These are phyloP conservation scores for Platalea minor DNA, from an alignment of 2,797 vertebrate genomes.

Conservation along the genomic window DNA sequence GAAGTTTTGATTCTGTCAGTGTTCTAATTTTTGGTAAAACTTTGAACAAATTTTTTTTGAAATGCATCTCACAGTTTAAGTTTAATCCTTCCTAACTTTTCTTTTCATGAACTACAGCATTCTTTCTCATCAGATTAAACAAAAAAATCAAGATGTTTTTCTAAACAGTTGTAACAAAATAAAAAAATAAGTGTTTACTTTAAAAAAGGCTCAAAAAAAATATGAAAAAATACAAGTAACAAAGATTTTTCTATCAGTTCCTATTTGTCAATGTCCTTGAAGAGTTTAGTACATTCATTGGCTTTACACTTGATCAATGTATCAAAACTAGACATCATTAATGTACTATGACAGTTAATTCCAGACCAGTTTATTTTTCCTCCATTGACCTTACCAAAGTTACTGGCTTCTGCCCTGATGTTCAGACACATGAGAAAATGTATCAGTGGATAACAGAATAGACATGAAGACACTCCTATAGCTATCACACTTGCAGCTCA, in stretches of 20 bases:
- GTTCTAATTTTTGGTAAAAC: background rate
- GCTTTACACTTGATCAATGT: background rate
- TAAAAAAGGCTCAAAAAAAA: background rate
- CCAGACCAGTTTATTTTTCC: background rate
- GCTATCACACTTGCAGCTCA: background rate
- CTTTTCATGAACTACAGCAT: background rate
- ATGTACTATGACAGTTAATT: background rate
- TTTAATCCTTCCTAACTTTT: background rate
- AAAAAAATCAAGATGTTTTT: background rate
- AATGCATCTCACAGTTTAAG: background rate
- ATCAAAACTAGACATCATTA: background rate
- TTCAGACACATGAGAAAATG: background rate
- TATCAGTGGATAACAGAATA: background rate
- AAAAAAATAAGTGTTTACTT: background rate
- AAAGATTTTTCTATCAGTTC: background rate
- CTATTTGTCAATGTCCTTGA: background rate
- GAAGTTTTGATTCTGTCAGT: background rate
- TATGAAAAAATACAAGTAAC: background rate
- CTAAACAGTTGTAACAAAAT: background rate
- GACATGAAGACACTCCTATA: background rate
- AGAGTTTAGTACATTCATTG: background rate
- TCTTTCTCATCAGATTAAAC: background rate
- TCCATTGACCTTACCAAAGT: background rate
- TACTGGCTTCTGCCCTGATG: background rate
- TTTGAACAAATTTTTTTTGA: fast-evolving